phyloP scores from a whole-genome alignment of 2,797 vertebrate genomes.

The Oreochromis grahami region DNA sequence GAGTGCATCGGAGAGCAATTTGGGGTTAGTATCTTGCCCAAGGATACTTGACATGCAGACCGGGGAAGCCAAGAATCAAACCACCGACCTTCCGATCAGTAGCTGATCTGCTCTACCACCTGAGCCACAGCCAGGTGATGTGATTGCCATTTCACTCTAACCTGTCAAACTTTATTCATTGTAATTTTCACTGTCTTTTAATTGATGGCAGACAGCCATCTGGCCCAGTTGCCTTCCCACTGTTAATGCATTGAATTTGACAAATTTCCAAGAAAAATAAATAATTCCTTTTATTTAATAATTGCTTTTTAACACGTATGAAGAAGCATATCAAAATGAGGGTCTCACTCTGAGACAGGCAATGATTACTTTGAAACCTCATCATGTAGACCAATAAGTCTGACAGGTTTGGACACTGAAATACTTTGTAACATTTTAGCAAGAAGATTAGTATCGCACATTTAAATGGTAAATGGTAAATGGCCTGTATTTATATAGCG shows the following conservation, averaged over 20 bases:
- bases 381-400: neutral
- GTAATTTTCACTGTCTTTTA: neutral
- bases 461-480: neutral
- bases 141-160: neutral
- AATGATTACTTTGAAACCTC: neutral
- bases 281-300: neutral
- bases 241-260: neutral
- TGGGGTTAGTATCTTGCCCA: too few relatives aligned
- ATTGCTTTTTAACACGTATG: neutral
- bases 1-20: too few relatives aligned
- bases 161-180: neutral
- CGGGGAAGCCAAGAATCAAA: too few relatives aligned
- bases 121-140: too few relatives aligned
- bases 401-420: neutral
- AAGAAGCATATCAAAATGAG: neutral
- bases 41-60: too few relatives aligned
- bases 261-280: neutral
- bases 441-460: neutral
- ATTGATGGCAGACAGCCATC: neutral
- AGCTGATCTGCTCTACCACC: too few relatives aligned
- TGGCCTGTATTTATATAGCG: too few relatives aligned
- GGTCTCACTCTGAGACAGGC: neutral
- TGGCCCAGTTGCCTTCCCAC: neutral
- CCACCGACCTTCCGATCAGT: too few relatives aligned
- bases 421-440: neutral